Evolutionary conservation across 2,797 vertebrate genomes (phyloP), one percentile per base, ranked within the genome.

Genomic region (Dallia pectoralis): DNA sequence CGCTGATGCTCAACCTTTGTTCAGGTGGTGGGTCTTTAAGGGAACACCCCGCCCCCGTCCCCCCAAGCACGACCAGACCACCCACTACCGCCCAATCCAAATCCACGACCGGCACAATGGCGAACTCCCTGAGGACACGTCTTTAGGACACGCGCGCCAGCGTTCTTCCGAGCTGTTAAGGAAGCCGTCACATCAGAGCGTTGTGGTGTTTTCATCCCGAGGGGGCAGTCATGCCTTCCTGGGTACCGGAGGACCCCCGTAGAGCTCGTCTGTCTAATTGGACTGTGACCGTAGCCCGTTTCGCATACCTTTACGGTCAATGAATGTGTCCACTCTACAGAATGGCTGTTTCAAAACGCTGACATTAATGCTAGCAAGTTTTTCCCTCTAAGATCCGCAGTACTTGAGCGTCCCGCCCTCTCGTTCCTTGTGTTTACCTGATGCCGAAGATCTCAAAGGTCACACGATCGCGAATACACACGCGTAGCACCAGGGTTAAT

Each of bases 271-370:
- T 66, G 36, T n/a, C 22, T 22, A 33, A 14, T 36, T 67, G 36
- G 36, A 67, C 29, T 16, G 3, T 71, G 32, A 19, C 62, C 40
- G 65, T 80, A 4, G 65, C 74, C 73, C 86, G 68, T 67, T 78
- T 85, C 66, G 76, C 83, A 77, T 84, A 79, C 71, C 76, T 83
- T 49, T 25, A 65, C 74, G 69, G 47, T 72, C 22, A 56, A 47
- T 0, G 27, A 79, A 14, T 67, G 22, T 47, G 30, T 22, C 56
- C 51, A 64, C 15, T 73, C n/a, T 14, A 69, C 59, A 74, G 62
- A 67, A 47, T 49, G 32, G 61, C 6, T 63, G 36, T 59, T 25
- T 22, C 22, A 18, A 22, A 11, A 14, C 25, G 32, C 27, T n/a
- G 29, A 16, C 59, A 27, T 27, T 66, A 44, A 33, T 30, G 53